phyloP scores from a whole-genome alignment of 2,797 vertebrate genomes.

The Tokudaia muenninki region DNA sequence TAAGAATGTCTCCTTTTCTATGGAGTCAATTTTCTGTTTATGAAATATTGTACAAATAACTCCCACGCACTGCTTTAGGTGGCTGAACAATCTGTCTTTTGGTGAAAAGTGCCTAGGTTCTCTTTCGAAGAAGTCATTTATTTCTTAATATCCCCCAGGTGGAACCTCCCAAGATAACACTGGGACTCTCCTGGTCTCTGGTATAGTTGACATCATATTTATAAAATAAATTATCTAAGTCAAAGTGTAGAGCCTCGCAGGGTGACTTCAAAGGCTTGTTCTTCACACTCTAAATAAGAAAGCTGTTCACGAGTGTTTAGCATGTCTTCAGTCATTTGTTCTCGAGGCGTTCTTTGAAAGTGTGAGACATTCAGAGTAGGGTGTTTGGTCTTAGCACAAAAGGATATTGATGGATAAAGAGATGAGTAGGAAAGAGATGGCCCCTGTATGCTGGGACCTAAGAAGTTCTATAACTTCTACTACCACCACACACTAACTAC shows the following conservation, averaged over 20 bases:
- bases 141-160: constrained; percentile 84
- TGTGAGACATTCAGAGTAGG: not conserved
- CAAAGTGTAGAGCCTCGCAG: constrained; percentile 49
- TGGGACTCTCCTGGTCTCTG: constrained; percentile 60
- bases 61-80: constrained; percentile 79
- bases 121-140: constrained; percentile 84
- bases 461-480: not conserved
- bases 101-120: constrained; percentile 78
- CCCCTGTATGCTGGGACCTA: not conserved
- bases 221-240: constrained; percentile 76
- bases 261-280: constrained; percentile 41
- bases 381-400: constrained; percentile 24
- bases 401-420: not conserved
- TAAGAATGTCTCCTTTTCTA: constrained; percentile 84
- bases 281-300: constrained; percentile 51
- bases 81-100: constrained; percentile 85
- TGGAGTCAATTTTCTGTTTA: constrained; percentile 84
- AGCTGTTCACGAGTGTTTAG: constrained; percentile 35
- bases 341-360: not conserved
- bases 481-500: not conserved
- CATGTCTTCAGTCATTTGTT: constrained; percentile 48
- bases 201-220: constrained; percentile 72
- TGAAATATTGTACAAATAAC: constrained; percentile 86
- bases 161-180: constrained; percentile 78
- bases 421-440: constrained; percentile 24